Base-by-base conservation (phyloP, 1,140 invertebrate species). In the Phthorimaea operculella region DNA sequence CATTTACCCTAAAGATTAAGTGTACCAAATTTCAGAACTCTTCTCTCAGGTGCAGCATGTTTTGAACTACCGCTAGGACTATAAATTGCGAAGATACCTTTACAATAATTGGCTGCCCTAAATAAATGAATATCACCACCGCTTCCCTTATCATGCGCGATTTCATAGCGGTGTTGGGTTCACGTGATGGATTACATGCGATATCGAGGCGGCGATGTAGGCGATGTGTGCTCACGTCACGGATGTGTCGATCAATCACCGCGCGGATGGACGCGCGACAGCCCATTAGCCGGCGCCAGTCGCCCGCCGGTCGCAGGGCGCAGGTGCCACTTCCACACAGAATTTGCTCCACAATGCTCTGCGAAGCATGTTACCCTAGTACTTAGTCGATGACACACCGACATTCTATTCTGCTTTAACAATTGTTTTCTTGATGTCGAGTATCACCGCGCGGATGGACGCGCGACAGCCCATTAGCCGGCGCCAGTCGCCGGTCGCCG, bases 221-320 rank as follows among this genome's bases (percentile, higher is more conserved):
- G 66, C 62, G 62, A 72, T 71, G 63, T 72, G 63, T 66, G 52
- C 65, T 70, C 70, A 69, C 70, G 67, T 70, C 66, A 67, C 55
- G 58, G 44, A 66, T 64, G 74, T 68, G 77, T 70, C 79, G 73
- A 83, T 83, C 79, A 80, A 83, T 83, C 79, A 83, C 70, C 57
- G 62, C 64, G 66, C 68, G 76, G 67, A 75, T 75, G 77, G 74
- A 78, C 72, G 69, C 63, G 57, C 69, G 75, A 76, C 74, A 81
- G 71, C 66, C 73, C 76, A 79, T 82, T 82, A 82, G 76, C 63
- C 62, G 59, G 64, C 63, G 64, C 44, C 44, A 61, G 21, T 28
- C 21, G 21, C 21, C 21, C 63, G 64, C n/a, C 44, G 15, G 67
- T 65, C 62, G 64, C 49, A 53, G 14, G 52, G 48, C 63, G 67